phyloP scores from a whole-genome alignment of 2,113 vertebrate genomes.

The Herpetotheres cachinnans region DNA sequence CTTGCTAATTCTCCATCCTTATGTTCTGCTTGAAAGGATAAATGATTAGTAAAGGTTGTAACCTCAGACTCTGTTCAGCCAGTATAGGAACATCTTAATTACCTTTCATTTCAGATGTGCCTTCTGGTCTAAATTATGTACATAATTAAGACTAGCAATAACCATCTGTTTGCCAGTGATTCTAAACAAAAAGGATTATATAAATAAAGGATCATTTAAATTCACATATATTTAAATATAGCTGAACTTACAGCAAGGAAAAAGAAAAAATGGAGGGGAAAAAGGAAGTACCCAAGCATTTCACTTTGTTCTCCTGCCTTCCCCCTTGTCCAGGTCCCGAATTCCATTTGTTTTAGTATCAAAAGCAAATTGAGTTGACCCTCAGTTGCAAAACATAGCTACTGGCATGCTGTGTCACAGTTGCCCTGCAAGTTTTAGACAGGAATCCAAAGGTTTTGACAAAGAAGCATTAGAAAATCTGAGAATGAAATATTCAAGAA shows the following conservation, averaged over 20 bases:
- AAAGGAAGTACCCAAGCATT: background rate
- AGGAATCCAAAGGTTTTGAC: background rate
- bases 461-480: background rate
- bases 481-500: background rate
- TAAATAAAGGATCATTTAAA: background rate
- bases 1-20: background rate
- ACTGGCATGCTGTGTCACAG: background rate
- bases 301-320: background rate
- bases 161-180: background rate
- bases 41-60: background rate
- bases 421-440: background rate
- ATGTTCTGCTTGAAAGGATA: background rate
- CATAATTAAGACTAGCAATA: conserved; percentile 31
- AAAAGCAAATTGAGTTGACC: background rate
- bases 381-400: background rate
- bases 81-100: conserved; percentile 1
- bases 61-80: background rate
- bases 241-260: background rate
- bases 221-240: background rate
- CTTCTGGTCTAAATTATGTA: conserved; percentile 29
- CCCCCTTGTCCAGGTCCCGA: background rate
- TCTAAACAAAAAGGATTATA: background rate
- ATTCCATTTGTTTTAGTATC: background rate
- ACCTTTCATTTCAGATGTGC: background rate
- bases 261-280: background rate